Base-by-base conservation (phyloP, 2,888 invertebrate species). In the Noctua janthe region DNA sequence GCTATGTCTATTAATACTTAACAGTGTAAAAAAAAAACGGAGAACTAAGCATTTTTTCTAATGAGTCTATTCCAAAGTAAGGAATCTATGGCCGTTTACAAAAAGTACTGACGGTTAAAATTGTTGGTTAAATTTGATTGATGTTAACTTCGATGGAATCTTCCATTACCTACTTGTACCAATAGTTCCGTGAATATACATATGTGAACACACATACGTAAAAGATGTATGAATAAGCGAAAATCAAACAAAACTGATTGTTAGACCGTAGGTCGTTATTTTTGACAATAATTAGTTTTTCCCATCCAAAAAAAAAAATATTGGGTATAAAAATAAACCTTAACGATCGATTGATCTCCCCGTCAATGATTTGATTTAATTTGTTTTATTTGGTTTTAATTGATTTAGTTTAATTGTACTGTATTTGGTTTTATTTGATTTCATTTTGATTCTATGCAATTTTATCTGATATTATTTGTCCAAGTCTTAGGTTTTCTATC, bases 1-100 rank as follows among this genome's bases (percentile, higher is more conserved):
- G 66, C 4, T 80, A 2, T 67, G 47, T 74, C 66, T 83, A 71
- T 71, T 59, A 66, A 74, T 78, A 82, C 15, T 3, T 39, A 11
- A 13, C 6, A 29, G 13, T 13, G n/a, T 49, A 1, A 51, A 79
- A 69, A 70, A 83, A 67, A 47, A 0, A 17, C 39, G 10, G 29
- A 20, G n/a, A 39, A n/a, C 56, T n/a, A 47, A 39, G 10, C 3
- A 5, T 74, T 78, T 74, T 76, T 82, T 49, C 17, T 29, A 39
- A 20, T 2, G 29, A n/a, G 62, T 64, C 17, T 56, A 23, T 47
- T 69, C 39, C 11, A 51, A 43, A 54, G 17, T 39, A n/a, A 69
- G 62, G 47, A n/a, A 69, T 47, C 69, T 29, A 15, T 23, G 17
- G 54, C 11, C 43, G 35, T 20, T 69, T 59, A 49, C 62, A 83